Conservation (phyloP, 2,113 vertebrate species). For the Numida meleagris region DNA sequence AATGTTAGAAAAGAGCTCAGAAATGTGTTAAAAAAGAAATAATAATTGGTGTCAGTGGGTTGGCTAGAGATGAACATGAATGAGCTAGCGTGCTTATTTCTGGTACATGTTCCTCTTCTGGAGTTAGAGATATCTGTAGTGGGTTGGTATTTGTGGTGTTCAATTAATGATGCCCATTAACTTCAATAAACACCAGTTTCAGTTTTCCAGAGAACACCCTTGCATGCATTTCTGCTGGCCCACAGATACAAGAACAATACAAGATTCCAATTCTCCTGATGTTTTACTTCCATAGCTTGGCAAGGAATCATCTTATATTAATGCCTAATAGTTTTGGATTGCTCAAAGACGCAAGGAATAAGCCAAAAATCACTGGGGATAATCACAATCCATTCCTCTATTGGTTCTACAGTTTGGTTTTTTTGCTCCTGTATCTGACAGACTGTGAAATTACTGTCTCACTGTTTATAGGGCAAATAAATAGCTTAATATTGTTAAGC, state of each 20-base stretch:
- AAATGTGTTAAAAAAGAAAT: not conserved
- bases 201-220: not conserved
- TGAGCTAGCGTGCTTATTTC: rapidly evolving
- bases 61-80: not conserved
- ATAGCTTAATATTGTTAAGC: not conserved
- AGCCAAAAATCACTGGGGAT: not conserved
- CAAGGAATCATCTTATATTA: not conserved
- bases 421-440: not conserved
- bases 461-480: not conserved
- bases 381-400: not conserved
- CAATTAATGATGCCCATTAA: not conserved
- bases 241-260: rapidly evolving
- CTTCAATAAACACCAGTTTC: not conserved
- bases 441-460: not conserved
- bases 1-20: not conserved
- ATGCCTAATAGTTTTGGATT: not conserved
- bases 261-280: not conserved
- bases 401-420: not conserved
- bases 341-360: not conserved
- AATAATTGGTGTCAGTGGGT: not conserved
- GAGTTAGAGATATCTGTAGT: not conserved
- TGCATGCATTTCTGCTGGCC: not conserved
- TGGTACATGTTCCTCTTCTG: not conserved
- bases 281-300: not conserved
- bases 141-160: not conserved